Percentiles rank a stretch among this genome's conserved stretches.
Conservation (phyloP, 2,797 vertebrate genomes). For the Rhodeus uyekii region DNA sequence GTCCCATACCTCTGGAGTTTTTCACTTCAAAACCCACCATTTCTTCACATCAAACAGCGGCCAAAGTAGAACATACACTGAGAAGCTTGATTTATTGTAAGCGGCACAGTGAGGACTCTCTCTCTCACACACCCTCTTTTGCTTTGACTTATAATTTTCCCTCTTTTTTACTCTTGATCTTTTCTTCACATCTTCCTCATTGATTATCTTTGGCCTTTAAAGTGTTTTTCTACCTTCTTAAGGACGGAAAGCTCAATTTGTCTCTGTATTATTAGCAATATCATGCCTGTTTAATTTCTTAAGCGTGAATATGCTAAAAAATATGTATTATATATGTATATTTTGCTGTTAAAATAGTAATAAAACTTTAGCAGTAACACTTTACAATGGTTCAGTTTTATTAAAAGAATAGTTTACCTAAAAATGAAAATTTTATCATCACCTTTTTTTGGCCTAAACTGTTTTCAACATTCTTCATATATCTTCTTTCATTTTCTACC, state of each 20-base stretch:
- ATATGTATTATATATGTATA: not conserved
- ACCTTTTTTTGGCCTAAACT: not conserved
- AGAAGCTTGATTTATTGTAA: conserved; percentile 92
- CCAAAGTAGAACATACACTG: conserved; percentile 85
- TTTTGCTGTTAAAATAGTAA: not conserved
- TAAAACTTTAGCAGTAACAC: not conserved
- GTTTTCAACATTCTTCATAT: not conserved
- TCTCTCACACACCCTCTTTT: conserved; percentile 49
- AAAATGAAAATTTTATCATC: not conserved
- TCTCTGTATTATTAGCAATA: conserved; percentile 25
- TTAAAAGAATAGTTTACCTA: not conserved
- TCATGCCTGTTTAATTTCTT: conserved; percentile 17
- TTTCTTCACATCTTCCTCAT: conserved; percentile 77
- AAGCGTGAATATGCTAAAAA: not conserved
- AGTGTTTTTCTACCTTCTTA: conserved; percentile 37
- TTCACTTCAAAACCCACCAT: conserved; percentile 93
- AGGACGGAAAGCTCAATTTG: conserved; percentile 44
- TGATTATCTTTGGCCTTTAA: conserved; percentile 63
- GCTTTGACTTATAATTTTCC: conserved; percentile 46
- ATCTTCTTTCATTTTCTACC: not conserved
- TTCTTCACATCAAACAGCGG: conserved; percentile 94
- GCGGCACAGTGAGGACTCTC: conserved; percentile 77
- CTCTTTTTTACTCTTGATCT: conserved; percentile 39
- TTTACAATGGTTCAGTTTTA: not conserved
- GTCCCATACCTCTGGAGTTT: conserved; percentile 95